A percentile compares a stretch with the other conserved stretches of the same genome.
These are phyloP conservation scores for Oenanthe oenanthe DNA, from an alignment of 2,113 vertebrate genomes.

Conservation along the genomic window DNA sequence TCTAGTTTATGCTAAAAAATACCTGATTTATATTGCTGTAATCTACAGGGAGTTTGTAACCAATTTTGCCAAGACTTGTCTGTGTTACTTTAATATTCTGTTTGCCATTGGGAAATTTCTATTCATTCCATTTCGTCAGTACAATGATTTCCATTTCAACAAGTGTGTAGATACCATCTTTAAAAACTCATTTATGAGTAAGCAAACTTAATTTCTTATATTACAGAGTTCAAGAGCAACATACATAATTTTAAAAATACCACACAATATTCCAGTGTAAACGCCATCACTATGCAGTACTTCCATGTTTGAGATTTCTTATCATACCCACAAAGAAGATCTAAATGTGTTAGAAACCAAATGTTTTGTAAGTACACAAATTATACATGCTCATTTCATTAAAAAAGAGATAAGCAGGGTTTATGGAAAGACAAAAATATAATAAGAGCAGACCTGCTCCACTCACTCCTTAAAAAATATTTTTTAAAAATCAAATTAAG, in stretches of 20 bases:
- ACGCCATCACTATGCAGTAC: neutral
- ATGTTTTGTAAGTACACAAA: neutral
- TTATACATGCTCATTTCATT: neutral
- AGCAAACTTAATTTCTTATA: slow-evolving; percentile 12
- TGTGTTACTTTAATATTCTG: neutral
- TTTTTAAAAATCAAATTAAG: neutral
- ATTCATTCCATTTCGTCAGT: neutral
- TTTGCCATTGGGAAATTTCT: neutral
- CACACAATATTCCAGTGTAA: neutral
- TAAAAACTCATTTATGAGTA: neutral
- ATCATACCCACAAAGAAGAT: neutral
- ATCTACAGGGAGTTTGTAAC: neutral
- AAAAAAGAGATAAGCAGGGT: neutral
- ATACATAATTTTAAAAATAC: neutral
- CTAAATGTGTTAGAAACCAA: neutral
- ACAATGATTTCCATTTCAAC: slow-evolving; percentile 2
- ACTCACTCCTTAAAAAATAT: neutral
- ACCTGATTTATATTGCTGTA: neutral
- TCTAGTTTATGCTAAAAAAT: neutral
- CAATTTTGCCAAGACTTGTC: neutral
- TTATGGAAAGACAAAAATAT: neutral
- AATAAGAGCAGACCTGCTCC: neutral
- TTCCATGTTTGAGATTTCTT: neutral
- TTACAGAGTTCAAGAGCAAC: neutral
- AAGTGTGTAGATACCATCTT: neutral